phyloP scores from a whole-genome alignment of 2,797 vertebrate species.

The Sebastes taczanowskii region DNA sequence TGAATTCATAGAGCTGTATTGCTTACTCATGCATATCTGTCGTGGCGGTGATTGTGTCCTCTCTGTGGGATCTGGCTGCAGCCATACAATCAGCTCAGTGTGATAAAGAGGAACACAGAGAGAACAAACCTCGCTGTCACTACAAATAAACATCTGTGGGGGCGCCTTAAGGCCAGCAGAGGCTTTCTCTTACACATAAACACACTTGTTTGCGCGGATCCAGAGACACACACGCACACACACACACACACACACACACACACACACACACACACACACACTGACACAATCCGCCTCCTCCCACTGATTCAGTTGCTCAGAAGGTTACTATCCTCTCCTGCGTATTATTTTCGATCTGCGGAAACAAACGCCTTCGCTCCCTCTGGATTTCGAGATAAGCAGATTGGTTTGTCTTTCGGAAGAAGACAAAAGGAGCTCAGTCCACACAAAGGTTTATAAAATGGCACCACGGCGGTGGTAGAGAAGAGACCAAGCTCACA shows the following conservation, averaged over 20 bases:
- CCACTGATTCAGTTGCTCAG: constrained; percentile 63
- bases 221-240: constrained; percentile 41
- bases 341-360: constrained; percentile 74
- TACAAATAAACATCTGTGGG: constrained; percentile 76
- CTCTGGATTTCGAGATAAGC: constrained; percentile 79
- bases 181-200: constrained; percentile 60
- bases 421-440: constrained; percentile 72
- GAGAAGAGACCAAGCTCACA: constrained; percentile 42
- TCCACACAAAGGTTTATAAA: constrained; percentile 72
- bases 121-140: constrained; percentile 74
- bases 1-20: constrained; percentile 47
- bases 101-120: constrained; percentile 73
- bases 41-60: constrained; percentile 55
- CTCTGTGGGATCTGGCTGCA: constrained; percentile 53
- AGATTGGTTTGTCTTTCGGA: constrained; percentile 78
- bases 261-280: constrained; percentile 27
- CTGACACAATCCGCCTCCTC: constrained; percentile 60
- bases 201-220: constrained; percentile 40
- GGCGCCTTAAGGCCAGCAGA: constrained; percentile 62
- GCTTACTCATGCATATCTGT: constrained; percentile 71
- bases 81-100: constrained; percentile 71
- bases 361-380: constrained; percentile 76
- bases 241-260: constrained; percentile 33
- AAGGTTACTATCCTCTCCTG: constrained; percentile 73
- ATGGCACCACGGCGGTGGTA: constrained; percentile 54